These are phyloP conservation scores for Nemapogon koenigi DNA, from an alignment of 2,888 invertebrate species.

Conservation along the genomic window DNA sequence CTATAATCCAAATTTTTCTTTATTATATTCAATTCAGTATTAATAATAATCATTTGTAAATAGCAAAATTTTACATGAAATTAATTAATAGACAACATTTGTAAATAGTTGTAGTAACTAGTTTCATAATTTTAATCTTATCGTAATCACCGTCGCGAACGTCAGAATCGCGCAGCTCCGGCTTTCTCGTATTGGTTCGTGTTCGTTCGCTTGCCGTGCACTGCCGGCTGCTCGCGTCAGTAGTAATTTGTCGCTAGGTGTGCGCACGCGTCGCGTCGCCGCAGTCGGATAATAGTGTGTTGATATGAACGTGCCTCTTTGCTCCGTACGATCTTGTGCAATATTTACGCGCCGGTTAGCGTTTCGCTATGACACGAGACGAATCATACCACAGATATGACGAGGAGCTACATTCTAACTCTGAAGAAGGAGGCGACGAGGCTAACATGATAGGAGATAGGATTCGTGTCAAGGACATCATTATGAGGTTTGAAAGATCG, in stretches of 20 bases:
- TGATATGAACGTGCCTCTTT: slow-evolving; percentile 44
- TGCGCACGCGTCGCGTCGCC: neutral
- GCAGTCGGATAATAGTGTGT: too few species aligned
- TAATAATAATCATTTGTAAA: too few species aligned
- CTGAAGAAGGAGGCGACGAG: slow-evolving; percentile 34
- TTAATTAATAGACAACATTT: too few species aligned
- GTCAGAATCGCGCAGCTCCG: slow-evolving; percentile 29
- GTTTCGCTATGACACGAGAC: slow-evolving; percentile 47
- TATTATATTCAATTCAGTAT: too few species aligned
- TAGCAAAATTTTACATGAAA: too few species aligned
- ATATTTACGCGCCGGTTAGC: slow-evolving; percentile 22
- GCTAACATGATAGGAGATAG: slow-evolving; percentile 36
- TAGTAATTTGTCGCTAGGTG: neutral
- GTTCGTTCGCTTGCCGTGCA: slow-evolving; percentile 36
- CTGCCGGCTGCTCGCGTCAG: slow-evolving; percentile 15
- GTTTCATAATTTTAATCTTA: too few species aligned
- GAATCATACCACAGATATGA: slow-evolving; percentile 35
- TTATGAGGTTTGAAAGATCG: slow-evolving; percentile 48
- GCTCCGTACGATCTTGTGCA: slow-evolving; percentile 36
- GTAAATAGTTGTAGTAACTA: too few species aligned
- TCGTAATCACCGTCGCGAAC: slow-evolving; percentile 11
- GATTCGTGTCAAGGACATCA: slow-evolving; percentile 48
- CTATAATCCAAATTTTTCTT: too few species aligned
- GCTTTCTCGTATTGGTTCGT: slow-evolving; percentile 22
- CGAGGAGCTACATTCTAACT: slow-evolving; percentile 35